phyloP scores from a whole-genome alignment of 2,888 invertebrate genomes.

The Zygothrica quintamaculata region DNA sequence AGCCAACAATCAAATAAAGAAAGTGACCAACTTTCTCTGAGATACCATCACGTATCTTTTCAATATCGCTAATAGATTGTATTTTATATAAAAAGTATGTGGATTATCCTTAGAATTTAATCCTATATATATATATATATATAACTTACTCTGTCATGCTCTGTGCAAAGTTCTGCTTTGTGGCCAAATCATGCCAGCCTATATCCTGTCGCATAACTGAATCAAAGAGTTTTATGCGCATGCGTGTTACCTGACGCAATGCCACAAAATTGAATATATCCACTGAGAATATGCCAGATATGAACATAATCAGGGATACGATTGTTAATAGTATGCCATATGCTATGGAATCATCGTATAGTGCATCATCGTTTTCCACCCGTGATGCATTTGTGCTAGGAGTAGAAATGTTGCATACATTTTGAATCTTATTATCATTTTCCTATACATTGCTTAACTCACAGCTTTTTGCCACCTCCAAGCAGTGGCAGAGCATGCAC shows the following conservation, averaged over 20 bases:
- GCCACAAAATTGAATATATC: constrained; percentile 89
- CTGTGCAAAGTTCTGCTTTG: constrained; percentile 89
- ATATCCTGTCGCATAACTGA: constrained; percentile 90
- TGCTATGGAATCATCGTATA: constrained; percentile 88
- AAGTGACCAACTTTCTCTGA: constrained; percentile 93
- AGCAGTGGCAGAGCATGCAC: constrained; percentile 87
- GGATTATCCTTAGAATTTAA: no score
- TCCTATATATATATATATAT: no score
- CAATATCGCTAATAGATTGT: constrained; percentile 87
- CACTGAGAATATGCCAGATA: constrained; percentile 88
- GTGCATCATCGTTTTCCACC: constrained; percentile 86
- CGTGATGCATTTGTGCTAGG: constrained; percentile 86
- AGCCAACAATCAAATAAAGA: constrained; percentile 86
- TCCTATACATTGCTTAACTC: constrained; percentile 45
- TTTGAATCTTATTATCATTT: not conserved
- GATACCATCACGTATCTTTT: constrained; percentile 92
- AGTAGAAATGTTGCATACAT: not conserved
- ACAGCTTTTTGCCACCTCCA: constrained; percentile 88
- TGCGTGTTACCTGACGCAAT: constrained; percentile 87
- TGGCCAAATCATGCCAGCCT: constrained; percentile 90
- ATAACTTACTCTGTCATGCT: constrained; percentile 90
- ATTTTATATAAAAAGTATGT: not conserved
- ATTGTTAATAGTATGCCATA: constrained; percentile 88
- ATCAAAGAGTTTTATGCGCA: constrained; percentile 87
- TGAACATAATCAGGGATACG: constrained; percentile 87